Conservation (phyloP, 1,140 invertebrate genomes). For the Scylla paramamosain region DNA sequence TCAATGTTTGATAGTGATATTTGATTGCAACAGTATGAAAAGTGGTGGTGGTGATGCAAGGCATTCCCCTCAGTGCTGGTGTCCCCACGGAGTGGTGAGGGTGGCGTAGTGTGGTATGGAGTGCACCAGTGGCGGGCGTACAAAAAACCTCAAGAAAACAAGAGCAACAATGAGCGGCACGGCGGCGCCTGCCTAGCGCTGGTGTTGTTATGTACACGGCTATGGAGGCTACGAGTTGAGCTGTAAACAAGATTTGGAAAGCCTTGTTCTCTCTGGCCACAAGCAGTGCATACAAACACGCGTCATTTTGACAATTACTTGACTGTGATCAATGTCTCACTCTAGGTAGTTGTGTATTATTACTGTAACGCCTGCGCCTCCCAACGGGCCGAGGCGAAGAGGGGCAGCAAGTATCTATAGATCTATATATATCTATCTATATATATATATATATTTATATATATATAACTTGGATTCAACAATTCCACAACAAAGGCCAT, state of each 20-base stretch:
- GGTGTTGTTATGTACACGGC: background rate
- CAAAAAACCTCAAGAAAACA: background rate
- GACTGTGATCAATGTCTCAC: too few species aligned
- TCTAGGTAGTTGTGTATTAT: too few species aligned
- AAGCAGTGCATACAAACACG: too few species aligned
- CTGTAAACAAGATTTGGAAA: too few species aligned
- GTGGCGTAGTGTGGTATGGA: background rate
- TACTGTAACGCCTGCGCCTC: too few species aligned
- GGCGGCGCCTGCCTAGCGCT: background rate
- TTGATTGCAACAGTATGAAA: too few species aligned
- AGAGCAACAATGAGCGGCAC: too few species aligned
- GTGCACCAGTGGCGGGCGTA: background rate
- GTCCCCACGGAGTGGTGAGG: background rate
- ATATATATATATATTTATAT: background rate
- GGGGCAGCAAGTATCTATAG: background rate
- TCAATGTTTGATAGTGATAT: too few species aligned
- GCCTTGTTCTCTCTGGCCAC: too few species aligned
- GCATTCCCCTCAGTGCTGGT: background rate
- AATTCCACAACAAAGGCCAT: conserved; percentile 39
- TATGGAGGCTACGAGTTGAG: too few species aligned
- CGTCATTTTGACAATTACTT: too few species aligned
- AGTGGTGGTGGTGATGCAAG: background rate
- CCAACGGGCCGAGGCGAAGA: background rate
- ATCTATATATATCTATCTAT: too few species aligned
- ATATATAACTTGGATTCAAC: conserved; percentile 53